Base-by-base conservation (phyloP, 2,888 invertebrate species). In the Cordilura impudica region DNA sequence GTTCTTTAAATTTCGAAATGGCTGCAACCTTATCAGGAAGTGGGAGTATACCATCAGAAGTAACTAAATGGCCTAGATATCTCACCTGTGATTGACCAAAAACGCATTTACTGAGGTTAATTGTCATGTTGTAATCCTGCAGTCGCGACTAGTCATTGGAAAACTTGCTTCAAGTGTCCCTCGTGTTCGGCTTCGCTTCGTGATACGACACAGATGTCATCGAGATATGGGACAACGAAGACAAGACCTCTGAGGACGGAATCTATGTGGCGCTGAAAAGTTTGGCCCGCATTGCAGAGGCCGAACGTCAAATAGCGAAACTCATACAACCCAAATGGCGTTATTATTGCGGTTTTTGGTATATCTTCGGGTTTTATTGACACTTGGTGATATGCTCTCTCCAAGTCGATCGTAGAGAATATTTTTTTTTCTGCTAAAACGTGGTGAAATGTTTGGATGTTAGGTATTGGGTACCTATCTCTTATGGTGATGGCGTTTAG, bases 251-350 rank as follows among this genome's bases (percentile, higher is more conserved):
- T 47, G 5, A 84, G 54, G 0, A 87, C 81, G 2, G 81, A 80
- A 69, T 88, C 82, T 31, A 89, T 86, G 61, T 87, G 85, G 0
- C 87, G 65, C 69, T 87, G 86, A 69, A 88, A 89, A 0, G 86
- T 86, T 47, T 87, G 86, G 1, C 83, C 85, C 0, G 87, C 87
- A 65, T 88, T 88, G 0, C 85, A 77, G 4, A 89, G 76, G 0
- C 87, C 88, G 69, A 87, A 89, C 0, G 84, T 81, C 87, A 87
- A 87, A 4, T 26, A 49, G 0, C 79, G 39, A 56, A 84, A 86
- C 75, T 88, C 87, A 61, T 83, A 88, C 1, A 87, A 72, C 2
- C 87, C 87, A 66, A 88, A 88, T 0, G 87, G 87, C 2, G 87
- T 89, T 7, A 77, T 86, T 7, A 88, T 85, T 2, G 79, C 81